phyloP scores from a whole-genome alignment of 2,888 invertebrate genomes.

The Nemoura dubitans region DNA sequence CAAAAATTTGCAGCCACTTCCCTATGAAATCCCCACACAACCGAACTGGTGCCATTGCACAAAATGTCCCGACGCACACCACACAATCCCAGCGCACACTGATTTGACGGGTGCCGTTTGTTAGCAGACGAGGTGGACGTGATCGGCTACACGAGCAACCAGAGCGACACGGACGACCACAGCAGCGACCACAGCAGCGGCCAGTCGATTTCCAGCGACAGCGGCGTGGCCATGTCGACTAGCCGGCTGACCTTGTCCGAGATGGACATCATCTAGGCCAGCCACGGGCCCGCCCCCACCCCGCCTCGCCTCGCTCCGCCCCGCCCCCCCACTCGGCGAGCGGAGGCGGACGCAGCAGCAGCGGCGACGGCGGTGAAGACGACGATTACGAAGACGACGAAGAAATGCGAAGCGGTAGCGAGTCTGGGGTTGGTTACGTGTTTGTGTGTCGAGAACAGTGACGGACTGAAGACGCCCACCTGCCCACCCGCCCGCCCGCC shows the following conservation, averaged over 20 bases:
- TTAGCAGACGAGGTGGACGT: conserved; percentile 83
- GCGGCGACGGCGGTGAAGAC: neutral
- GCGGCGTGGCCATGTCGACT: conserved; percentile 76
- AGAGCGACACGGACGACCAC: conserved; percentile 85
- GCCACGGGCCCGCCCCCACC: conserved; percentile 2
- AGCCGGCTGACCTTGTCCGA: conserved; percentile 72
- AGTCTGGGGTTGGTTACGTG: conserved; percentile 28
- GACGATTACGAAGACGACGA: too few species aligned
- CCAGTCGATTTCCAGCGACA: conserved; percentile 71
- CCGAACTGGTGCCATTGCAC: too few species aligned
- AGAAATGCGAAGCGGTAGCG: conserved; percentile 1
- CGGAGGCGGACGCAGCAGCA: neutral
- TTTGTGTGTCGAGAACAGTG: conserved; percentile 39
- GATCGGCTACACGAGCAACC: conserved; percentile 85
- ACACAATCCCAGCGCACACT: neutral
- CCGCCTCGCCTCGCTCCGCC: neutral
- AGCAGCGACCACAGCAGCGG: conserved; percentile 75
- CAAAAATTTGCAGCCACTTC: too few species aligned
- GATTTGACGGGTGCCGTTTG: neutral
- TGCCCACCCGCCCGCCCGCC: conserved; percentile 43
- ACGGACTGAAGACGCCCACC: conserved; percentile 48
- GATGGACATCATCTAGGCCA: conserved; percentile 59
- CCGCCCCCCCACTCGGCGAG: neutral
- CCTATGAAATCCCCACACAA: too few species aligned
- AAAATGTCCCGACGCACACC: too few species aligned